Evolutionary conservation across 2,113 vertebrate genomes (phyloP).

Genomic region (Forbesichthys papilliferus): DNA sequence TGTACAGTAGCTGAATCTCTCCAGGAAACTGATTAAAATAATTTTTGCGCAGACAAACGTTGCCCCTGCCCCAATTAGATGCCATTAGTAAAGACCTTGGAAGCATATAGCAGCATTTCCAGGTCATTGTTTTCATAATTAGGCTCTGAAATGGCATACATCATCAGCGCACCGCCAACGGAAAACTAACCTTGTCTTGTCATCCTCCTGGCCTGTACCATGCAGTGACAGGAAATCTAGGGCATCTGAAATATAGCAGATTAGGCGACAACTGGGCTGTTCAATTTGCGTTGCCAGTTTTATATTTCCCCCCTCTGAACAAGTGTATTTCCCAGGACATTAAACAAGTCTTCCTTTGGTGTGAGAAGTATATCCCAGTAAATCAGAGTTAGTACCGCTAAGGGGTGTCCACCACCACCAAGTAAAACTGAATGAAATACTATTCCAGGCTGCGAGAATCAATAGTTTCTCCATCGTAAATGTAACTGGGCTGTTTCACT

Average conservation of each 20-base stretch:
- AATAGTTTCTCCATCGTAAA: constrained; percentile 17
- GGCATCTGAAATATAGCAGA: neutral
- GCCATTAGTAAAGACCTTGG: constrained; percentile 30
- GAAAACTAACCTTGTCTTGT: neutral
- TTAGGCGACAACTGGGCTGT: constrained; percentile 22
- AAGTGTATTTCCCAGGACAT: neutral
- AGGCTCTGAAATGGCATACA: constrained; percentile 37
- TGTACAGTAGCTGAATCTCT: constrained; percentile 16
- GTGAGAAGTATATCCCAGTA: no score
- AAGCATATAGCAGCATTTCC: constrained; percentile 26
- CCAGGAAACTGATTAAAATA: constrained; percentile 14
- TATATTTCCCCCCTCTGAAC: constrained; percentile 1
- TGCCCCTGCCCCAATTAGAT: neutral
- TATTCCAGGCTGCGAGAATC: constrained; percentile 1
- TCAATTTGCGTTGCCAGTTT: constrained; percentile 11
- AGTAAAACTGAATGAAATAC: constrained; percentile 20
- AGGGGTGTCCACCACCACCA: constrained; percentile 7
- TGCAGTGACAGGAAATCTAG: constrained; percentile 6
- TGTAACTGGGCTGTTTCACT: constrained; percentile 4
- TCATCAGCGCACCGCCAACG: constrained; percentile 19
- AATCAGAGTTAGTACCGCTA: constrained; percentile 2
- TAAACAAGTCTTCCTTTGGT: no score
- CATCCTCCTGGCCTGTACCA: neutral
- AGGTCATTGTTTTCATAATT: constrained; percentile 66
- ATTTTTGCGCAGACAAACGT: constrained; percentile 7